Evolutionary conservation across 2,888 invertebrate genomes (phyloP), one percentile per base, ranked within the genome.

Genomic region (Lampropteryx suffumata): DNA sequence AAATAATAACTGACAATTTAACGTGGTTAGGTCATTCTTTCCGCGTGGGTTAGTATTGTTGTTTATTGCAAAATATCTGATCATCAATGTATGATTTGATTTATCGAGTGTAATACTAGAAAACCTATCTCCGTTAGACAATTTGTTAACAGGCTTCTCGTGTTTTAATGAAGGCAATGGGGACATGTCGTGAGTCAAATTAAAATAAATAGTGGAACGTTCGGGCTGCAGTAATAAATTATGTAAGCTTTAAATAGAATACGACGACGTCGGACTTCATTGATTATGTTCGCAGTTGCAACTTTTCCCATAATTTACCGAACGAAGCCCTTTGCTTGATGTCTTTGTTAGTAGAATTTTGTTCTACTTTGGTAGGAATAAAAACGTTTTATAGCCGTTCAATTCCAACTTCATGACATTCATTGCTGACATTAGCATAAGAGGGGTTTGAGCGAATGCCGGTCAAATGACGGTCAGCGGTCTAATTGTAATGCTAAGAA

Each of bases 401-500:
- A 40, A 35, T 40, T 39, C 10, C 14, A 5, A 47, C 21, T 44
- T 39, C 30, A 9, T 37, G 46, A 28, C 50, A 32, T 50, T 79
- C 32, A 48, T 53, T 69, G 70, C 59, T 62, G 56, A 61, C 55
- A 77, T 84, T 81, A 76, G 67, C 76, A 78, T 76, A 78, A 79
- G 61, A 67, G 60, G 63, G 52, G 59, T 71, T 76, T 76, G 71
- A 52, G 56, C 56, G 46, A 58, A 49, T 73, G 73, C 71, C 72
- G 67, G 71, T 62, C 74, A 70, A 73, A 73, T 68, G 71, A 67
- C 71, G 64, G 70, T 66, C 70, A n/a, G n/a, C n/a, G n/a, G 61
- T 24, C 7, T 24, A 62, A 78, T 86, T 85, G 81, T 85, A 56
- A 85, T 82, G 82, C 55, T 74, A 83, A 83, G 68, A 69, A 70